A percentile compares a stretch with the other conserved stretches of the same genome.
phyloP scores from a whole-genome alignment of 2,113 vertebrate genomes.

The Chiloscyllium plagiosum region DNA sequence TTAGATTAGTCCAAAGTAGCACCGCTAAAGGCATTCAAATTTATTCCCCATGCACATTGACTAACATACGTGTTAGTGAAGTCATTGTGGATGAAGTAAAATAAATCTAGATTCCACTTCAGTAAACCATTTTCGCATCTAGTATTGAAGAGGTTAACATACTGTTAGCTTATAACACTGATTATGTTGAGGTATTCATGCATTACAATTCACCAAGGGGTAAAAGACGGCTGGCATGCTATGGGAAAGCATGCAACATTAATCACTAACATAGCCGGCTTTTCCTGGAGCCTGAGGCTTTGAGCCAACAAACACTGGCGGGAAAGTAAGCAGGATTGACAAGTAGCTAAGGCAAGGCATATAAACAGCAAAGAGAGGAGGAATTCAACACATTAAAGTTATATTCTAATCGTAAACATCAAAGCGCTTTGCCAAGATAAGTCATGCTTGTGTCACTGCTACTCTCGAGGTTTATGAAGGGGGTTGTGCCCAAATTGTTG shows the following conservation, averaged over 20 bases:
- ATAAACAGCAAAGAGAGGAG: neutral
- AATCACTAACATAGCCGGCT: conserved; percentile 13
- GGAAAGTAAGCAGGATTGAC: conserved; percentile 32
- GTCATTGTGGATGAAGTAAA: neutral
- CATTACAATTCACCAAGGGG: conserved; percentile 28
- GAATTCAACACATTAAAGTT: neutral
- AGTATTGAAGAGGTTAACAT: conserved; percentile 26
- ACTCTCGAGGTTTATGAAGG: too few species aligned
- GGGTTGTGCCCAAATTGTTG: neutral
- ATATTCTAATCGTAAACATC: neutral
- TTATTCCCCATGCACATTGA: neutral
- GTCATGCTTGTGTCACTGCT: neutral
- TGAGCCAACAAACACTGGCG: conserved; percentile 19
- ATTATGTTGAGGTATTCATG: conserved; percentile 24
- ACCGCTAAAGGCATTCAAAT: neutral
- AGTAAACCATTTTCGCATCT: neutral
- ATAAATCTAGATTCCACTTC: neutral
- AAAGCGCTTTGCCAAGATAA: neutral
- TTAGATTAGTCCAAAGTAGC: neutral
- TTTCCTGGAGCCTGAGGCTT: neutral
- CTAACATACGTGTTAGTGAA: neutral
- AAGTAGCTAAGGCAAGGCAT: neutral
- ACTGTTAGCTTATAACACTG: neutral
- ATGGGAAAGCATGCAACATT: conserved; percentile 35
- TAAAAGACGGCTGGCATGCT: conserved; percentile 9